phyloP scores from a whole-genome alignment of 1,140 invertebrate genomes.

The Aphelinus atriplicis region DNA sequence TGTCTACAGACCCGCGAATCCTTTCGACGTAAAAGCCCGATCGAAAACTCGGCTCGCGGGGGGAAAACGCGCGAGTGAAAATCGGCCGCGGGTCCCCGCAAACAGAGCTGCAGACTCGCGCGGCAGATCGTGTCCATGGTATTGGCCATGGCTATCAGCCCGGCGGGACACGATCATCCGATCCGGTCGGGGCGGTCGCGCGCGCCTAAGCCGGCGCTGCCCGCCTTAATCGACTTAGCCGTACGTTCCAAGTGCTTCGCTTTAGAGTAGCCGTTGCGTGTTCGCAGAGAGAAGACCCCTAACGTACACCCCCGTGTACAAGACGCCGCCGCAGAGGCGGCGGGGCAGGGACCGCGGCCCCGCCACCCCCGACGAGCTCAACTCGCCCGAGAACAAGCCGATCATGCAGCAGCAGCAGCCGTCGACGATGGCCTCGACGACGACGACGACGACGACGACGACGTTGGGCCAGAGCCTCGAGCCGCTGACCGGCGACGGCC shows the following conservation, averaged over 20 bases:
- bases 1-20: too few relatives aligned
- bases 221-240: conserved; percentile 47
- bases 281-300: conserved; percentile 66
- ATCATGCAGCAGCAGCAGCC: conserved; percentile 45
- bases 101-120: too few relatives aligned
- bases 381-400: conserved; percentile 54
- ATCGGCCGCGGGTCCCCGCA: too few relatives aligned
- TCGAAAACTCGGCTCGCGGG: too few relatives aligned
- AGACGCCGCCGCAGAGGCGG: conserved; percentile 67
- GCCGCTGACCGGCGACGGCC: neutral
- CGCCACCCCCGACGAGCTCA: conserved; percentile 14
- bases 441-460: neutral
- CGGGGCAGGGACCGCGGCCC: conserved; percentile 59
- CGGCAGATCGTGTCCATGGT: too few relatives aligned
- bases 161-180: too few relatives aligned
- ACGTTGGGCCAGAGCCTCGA: conserved; percentile 13
- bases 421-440: neutral
- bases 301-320: conserved; percentile 69
- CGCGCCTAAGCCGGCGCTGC: neutral
- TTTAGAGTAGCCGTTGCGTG: neutral
- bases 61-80: too few relatives aligned
- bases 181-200: neutral
- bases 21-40: too few relatives aligned
- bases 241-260: conserved; percentile 2
- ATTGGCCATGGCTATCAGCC: too few relatives aligned